Evolutionary conservation across 2,888 invertebrate species (phyloP).

Genomic region (Tachina grossa): DNA sequence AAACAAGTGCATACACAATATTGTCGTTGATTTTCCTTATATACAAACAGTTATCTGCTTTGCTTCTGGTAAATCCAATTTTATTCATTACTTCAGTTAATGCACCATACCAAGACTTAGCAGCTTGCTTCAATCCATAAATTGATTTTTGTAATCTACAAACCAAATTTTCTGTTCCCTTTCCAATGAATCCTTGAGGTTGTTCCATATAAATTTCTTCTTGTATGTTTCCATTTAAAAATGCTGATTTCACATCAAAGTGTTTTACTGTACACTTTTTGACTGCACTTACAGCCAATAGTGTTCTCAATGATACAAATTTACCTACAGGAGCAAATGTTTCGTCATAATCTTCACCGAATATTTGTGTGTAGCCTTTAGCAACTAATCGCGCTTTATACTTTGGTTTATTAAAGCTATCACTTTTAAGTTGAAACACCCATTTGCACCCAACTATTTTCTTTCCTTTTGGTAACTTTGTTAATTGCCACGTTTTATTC

Average conservation of each 20-base stretch:
- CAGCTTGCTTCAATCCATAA: constrained; percentile 32
- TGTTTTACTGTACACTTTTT: constrained; percentile 28
- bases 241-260: neutral
- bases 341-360: neutral
- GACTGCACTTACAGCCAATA: constrained; percentile 25
- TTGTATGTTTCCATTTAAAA: constrained; percentile 33
- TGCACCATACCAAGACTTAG: constrained; percentile 31
- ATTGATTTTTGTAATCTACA: constrained; percentile 41
- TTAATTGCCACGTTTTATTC: constrained; percentile 15
- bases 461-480: constrained; percentile 6
- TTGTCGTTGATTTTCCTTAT: neutral
- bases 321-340: no score
- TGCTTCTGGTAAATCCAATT: constrained; percentile 22
- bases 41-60: constrained; percentile 22
- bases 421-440: neutral
- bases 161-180: constrained; percentile 15
- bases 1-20: neutral
- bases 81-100: constrained; percentile 16
- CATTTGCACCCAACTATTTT: constrained; percentile 23
- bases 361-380: constrained; percentile 38
- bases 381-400: constrained; percentile 35
- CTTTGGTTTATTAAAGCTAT: no score
- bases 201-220: constrained; percentile 47
- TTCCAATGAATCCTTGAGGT: constrained; percentile 14
- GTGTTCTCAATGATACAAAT: no score